phyloP scores from a whole-genome alignment of 2,113 vertebrate species.

The Pterocles gutturalis region DNA sequence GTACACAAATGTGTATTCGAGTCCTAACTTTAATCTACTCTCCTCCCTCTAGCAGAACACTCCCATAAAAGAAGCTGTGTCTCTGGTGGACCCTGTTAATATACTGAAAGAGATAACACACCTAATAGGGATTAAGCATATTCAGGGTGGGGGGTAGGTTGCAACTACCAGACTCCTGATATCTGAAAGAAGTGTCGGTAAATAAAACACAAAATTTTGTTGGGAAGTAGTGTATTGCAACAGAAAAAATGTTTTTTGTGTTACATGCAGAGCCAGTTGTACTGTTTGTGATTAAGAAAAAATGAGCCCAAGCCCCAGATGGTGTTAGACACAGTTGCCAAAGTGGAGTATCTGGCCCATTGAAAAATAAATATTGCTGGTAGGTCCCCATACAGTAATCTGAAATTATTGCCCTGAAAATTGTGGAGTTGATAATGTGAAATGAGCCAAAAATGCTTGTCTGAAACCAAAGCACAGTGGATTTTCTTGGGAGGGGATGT shows the following conservation, averaged over 20 bases:
- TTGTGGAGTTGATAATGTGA: neutral
- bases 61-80: neutral
- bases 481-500: neutral
- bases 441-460: neutral
- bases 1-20: neutral
- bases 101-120: neutral
- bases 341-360: neutral
- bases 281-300: constrained; percentile 6
- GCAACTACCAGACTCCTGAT: neutral
- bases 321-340: constrained; percentile 5
- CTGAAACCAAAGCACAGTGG: neutral
- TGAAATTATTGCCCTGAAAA: constrained; percentile 6
- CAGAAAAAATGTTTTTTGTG: neutral
- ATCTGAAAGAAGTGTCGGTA: neutral
- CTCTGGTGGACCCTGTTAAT: neutral
- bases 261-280: neutral
- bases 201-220: neutral
- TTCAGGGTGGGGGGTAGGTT: neutral
- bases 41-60: neutral
- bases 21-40: neutral
- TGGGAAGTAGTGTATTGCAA: neutral
- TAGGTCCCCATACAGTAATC: neutral
- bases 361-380: constrained; percentile 38
- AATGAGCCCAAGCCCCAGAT: neutral
- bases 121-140: neutral